Evolutionary conservation across 2,797 vertebrate genomes (phyloP).

Genomic region (Apogon talboti): DNA sequence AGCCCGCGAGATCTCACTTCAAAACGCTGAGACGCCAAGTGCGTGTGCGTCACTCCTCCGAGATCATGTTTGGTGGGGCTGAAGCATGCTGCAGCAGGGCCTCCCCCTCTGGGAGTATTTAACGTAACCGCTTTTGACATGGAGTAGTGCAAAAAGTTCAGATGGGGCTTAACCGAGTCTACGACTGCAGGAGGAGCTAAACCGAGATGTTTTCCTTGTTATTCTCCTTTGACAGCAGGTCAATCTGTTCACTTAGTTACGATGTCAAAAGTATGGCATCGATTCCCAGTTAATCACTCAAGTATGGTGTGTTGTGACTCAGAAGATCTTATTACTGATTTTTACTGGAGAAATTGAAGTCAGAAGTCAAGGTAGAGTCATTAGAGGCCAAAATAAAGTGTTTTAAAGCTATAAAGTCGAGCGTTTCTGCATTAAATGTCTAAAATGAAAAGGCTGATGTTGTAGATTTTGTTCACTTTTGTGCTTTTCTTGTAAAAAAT

Average conservation of each 20-base stretch:
- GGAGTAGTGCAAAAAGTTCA: conserved; percentile 63
- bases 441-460: too few relatives aligned
- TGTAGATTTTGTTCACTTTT: too few relatives aligned
- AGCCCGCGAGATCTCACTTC: conserved; percentile 62
- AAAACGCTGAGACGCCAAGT: conserved; percentile 63
- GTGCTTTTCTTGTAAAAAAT: too few relatives aligned
- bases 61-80: conserved; percentile 60
- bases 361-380: too few relatives aligned
- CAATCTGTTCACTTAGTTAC: neutral
- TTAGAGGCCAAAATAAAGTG: too few relatives aligned
- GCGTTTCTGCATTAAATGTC: too few relatives aligned
- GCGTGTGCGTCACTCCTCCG: conserved; percentile 67
- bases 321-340: too few relatives aligned
- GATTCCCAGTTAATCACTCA: neutral
- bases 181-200: conserved; percentile 30
- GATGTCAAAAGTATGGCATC: neutral
- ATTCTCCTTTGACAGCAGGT: conserved; percentile 10
- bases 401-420: too few relatives aligned
- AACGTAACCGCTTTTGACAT: conserved; percentile 64
- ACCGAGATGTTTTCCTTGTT: neutral
- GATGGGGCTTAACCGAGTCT: conserved; percentile 50
- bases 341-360: too few relatives aligned
- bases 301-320: too few relatives aligned
- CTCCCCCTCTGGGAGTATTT: conserved; percentile 67
- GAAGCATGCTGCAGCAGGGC: conserved; percentile 53